These are phyloP conservation scores for Sebastes hubbsi DNA, from an alignment of 2,797 vertebrate genomes.

Conservation along the genomic window DNA sequence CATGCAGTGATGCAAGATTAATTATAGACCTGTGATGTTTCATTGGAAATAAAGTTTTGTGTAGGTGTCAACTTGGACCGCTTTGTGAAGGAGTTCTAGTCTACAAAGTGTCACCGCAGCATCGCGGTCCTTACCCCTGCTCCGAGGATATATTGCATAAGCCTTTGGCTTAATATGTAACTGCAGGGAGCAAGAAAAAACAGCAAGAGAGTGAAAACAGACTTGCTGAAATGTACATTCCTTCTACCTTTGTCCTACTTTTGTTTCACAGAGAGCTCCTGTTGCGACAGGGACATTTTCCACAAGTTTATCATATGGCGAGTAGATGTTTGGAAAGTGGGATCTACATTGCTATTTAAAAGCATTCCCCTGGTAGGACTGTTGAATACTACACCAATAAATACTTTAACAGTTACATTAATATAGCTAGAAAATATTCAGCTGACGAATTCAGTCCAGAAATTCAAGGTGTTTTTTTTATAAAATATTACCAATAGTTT, in stretches of 20 bases:
- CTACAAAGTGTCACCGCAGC: conserved; percentile 1
- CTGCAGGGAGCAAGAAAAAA: conserved; percentile 20
- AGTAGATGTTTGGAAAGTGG: not conserved
- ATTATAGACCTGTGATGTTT: not conserved
- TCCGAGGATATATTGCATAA: conserved; percentile 38
- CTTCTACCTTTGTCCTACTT: conserved; percentile 1
- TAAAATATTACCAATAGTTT: not conserved
- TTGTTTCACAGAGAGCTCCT: not conserved
- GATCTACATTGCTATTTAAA: not conserved
- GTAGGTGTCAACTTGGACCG: conserved; percentile 15
- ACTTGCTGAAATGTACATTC: not conserved
- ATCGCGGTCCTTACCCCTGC: conserved; percentile 6
- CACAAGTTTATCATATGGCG: not conserved
- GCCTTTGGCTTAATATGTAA: conserved; percentile 66
- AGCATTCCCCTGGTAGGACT: not conserved
- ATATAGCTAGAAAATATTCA: not conserved
- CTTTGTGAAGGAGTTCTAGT: not conserved
- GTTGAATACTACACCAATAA: not conserved
- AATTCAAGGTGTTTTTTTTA: not conserved
- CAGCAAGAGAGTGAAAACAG: not conserved
- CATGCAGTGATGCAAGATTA: not conserved
- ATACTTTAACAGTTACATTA: not conserved
- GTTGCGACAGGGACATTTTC: not conserved
- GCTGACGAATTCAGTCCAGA: not conserved
- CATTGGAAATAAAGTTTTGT: not conserved